A percentile compares a stretch with the other conserved stretches of the same genome.
Evolutionary conservation across 2,888 invertebrate genomes (phyloP).

Genomic region (Holacanthella duospinosa): DNA sequence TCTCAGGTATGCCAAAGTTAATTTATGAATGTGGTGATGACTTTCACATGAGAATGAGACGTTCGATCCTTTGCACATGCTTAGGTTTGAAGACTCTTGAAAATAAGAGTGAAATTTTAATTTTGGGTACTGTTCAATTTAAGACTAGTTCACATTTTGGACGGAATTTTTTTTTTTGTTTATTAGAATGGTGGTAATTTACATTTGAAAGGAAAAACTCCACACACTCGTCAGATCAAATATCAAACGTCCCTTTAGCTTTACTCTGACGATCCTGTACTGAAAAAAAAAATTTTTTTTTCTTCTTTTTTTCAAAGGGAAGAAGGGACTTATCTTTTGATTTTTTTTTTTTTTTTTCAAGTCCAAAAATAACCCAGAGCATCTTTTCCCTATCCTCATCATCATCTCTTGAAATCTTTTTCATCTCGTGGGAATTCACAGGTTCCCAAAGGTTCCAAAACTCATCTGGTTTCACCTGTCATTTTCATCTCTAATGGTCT

Average conservation of each 20-base stretch:
- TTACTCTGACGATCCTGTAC: neutral
- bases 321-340: neutral
- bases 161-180: no score
- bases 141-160: no score
- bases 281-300: no score
- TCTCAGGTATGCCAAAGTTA: no score
- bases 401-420: neutral
- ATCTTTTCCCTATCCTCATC: no score
- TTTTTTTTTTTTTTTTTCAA: neutral
- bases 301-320: no score
- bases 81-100: neutral
- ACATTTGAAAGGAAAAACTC: neutral
- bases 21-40: no score
- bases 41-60: no score
- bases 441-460: slow-evolving; percentile 5
- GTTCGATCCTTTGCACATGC: no score
- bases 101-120: neutral
- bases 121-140: no score
- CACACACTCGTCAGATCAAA: neutral
- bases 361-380: neutral
- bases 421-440: slow-evolving; percentile 4
- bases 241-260: neutral
- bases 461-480: neutral
- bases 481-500: neutral
- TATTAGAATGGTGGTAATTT: neutral